A percentile compares a stretch with the other conserved stretches of the same genome.
phyloP scores from a whole-genome alignment of 1,140 invertebrate genomes.

The Prorops nasuta region DNA sequence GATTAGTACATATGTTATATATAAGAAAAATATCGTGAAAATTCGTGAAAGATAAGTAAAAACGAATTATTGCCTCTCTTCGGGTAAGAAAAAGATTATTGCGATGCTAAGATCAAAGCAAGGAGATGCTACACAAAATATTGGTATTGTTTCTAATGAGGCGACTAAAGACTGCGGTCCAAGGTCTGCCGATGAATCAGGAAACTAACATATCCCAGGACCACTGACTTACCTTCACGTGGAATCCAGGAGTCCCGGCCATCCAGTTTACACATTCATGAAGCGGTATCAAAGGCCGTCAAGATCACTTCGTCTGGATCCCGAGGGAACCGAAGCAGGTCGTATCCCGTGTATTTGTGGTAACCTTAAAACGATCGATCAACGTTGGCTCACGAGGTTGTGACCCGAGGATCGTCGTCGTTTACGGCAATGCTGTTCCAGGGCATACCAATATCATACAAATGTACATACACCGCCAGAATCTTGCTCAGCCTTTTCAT shows the following conservation, averaged over 20 bases:
- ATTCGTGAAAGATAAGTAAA: no score
- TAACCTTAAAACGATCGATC: constrained; percentile 53
- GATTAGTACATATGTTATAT: no score
- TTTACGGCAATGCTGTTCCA: constrained; percentile 25
- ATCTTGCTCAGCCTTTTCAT: constrained; percentile 33
- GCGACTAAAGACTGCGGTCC: constrained; percentile 12
- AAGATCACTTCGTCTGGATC: constrained; percentile 35
- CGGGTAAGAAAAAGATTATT: constrained; percentile 30
- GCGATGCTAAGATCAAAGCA: constrained; percentile 25
- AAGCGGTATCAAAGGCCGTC: constrained; percentile 48
- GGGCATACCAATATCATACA: constrained; percentile 23
- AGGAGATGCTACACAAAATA: constrained; percentile 25
- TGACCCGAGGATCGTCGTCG: constrained; percentile 40
- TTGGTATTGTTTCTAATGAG: constrained; percentile 32
- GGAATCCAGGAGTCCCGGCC: no score
- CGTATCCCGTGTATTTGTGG: constrained; percentile 50
- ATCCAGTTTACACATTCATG: constrained; percentile 51
- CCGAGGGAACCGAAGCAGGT: constrained; percentile 36
- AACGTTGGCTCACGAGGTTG: constrained; percentile 30
- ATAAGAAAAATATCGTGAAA: no score
- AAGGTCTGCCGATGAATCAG: constrained; percentile 11
- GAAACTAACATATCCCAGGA: background rate
- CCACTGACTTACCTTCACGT: background rate
- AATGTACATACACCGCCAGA: constrained; percentile 29
- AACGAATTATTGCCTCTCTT: no score